Conservation (phyloP, 2,797 vertebrate species). For the Echeneis naucrates region DNA sequence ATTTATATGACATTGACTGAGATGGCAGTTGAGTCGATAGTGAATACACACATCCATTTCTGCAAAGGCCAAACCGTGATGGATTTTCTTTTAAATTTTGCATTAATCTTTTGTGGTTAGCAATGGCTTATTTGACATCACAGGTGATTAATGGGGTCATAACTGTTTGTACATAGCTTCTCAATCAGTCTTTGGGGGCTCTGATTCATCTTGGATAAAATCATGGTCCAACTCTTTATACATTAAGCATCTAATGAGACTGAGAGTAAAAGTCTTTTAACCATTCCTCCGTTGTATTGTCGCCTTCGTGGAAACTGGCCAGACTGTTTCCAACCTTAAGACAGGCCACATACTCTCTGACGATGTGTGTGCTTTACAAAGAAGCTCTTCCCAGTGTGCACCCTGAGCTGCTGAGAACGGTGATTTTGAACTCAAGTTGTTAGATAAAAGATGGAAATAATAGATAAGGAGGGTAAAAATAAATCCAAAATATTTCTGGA, state of each 20-base stretch:
- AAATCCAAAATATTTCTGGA: not conserved
- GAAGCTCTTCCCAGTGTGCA: not conserved
- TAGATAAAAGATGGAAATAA: not conserved
- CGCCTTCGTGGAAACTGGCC: conserved; percentile 1
- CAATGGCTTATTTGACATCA: conserved; percentile 42
- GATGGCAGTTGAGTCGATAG: conserved; percentile 59
- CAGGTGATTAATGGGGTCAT: conserved; percentile 44
- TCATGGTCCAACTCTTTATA: conserved; percentile 2
- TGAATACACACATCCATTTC: conserved; percentile 54
- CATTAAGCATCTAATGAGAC: conserved; percentile 21
- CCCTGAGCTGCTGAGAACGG: not conserved
- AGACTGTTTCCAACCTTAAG: conserved; percentile 12
- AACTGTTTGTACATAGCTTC: conserved; percentile 24
- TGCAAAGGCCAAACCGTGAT: conserved; percentile 67
- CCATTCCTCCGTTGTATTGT: conserved; percentile 10
- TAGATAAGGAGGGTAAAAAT: not conserved
- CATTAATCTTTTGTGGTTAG: conserved; percentile 52
- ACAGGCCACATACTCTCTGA: conserved; percentile 9
- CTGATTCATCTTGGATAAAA: conserved; percentile 28
- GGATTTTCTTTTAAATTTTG: conserved; percentile 51
- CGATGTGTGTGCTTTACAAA: conserved; percentile 10
- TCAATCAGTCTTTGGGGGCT: conserved; percentile 23
- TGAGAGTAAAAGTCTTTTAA: conserved; percentile 27
- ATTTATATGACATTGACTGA: conserved; percentile 35
- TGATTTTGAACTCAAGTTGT: not conserved